Evolutionary conservation across 2,888 invertebrate genomes (phyloP), one percentile per base, ranked within the genome.

Genomic region (Corythucha ciliata): DNA sequence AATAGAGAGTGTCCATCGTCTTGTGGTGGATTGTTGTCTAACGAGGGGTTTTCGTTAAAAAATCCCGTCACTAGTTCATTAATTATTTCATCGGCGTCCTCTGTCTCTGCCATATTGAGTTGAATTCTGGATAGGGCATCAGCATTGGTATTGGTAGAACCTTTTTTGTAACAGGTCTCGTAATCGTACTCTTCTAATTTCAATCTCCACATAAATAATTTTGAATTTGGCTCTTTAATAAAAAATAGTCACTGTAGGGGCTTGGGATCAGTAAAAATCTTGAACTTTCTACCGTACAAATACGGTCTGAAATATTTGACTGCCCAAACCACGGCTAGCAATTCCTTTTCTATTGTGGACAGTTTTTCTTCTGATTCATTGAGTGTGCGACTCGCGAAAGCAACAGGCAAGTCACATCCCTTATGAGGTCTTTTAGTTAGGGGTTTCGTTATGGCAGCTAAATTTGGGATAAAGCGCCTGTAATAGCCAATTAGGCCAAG

Each of bases 371-470:
- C 14, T 36, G 10, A n/a, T n/a, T 34, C 57, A 46, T 68, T 68
- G 53, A 63, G 58, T 27, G 61, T 58, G 14, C 67, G 68, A 50
- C 61, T 66, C 2, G 69, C 44, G 48, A 68, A 69, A 4, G 67
- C 65, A 26, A 66, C 22, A 53, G 67, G 42, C 26, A 42, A 26
- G 16, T 42, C 42, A 10, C 10, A 25, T 14, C 42, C 42, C 25
- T 42, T 42, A 69, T 37, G 20, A 12, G 22, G 18, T 10, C 37
- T 21, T 16, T 16, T 10, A 7, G 37, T 37, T 22, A 37, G 2
- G 2, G 37, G 37, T 37, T 37, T 37, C 8, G 37, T 37, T 2
- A 37, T 37, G 20, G 10, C 2, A 12, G 37, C 37, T 4, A 37
- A 16, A 12, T 37, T 22, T 4, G 20, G 20, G 2, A 37, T 37